Evolutionary conservation across 2,888 invertebrate species (phyloP), one percentile per base, ranked within the genome.

Genomic region (Luffia ferchaultella): DNA sequence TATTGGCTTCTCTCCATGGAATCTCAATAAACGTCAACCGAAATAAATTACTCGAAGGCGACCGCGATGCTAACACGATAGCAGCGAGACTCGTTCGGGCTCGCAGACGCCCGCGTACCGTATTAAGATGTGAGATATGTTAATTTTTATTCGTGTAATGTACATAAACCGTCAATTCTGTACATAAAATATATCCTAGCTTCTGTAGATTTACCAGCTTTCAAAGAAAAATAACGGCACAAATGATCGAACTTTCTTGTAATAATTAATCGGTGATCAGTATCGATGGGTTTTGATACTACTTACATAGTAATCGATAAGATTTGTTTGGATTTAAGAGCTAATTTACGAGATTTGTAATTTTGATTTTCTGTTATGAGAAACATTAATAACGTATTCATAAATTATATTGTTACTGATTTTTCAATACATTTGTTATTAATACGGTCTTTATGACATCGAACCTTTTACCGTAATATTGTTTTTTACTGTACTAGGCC

Each of bases 21-120:
- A 70, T 69, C 63, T 64, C 68, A 68, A 79, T 79, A 73, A 78
- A 76, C 70, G 76, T 75, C 78, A 73, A 67, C 58, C 62, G 57
- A 69, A 70, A 76, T 77, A 74, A 76, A 76, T 76, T 64, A 73
- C 43, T 40, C 42, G 20, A 16, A 17, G 44, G 49, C 49, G 50
- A 42, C 50, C 44, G 30, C 42, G 7, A 40, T 44, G 17, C 20
- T 17, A 19, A 16, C 42, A 19, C 16, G 40, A 18, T 47, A 18
- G 17, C 15, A 47, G n/a, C n/a, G n/a, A n/a, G n/a, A n/a, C n/a
- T 52, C 52, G 50, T 49, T 50, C 48, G 49, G 48, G 47, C 54
- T 56, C 5, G 30, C 30, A n/a, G n/a, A 7, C 55, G 66, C 67
- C 65, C 61, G 59, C 30, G 67, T 62, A 63, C 60, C 58, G 52